Base-by-base conservation (phyloP, 2,888 invertebrate species). In the Cantharis nigra region DNA sequence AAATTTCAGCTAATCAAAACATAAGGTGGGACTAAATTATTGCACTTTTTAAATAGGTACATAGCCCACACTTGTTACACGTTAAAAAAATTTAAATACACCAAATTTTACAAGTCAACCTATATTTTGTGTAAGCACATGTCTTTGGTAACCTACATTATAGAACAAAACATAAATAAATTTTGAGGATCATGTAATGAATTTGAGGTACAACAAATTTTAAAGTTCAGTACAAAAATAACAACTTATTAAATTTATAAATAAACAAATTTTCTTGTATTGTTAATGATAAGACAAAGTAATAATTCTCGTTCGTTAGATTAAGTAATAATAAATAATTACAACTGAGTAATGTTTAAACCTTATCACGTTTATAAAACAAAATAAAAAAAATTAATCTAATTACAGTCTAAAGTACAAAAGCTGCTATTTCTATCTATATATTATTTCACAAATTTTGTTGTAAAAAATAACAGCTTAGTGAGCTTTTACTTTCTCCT, bases 381-480 rank as follows among this genome's bases (percentile, higher is more conserved):
- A 75, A 81, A 82, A 76, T 76, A 67, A 79, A 76, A 82, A 83
- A 83, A 84, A 82, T 85, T 84, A 79, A 13, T 69, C 75, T 76
- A 76, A 79, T 76, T 83, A 83, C 81, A 84, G 78, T 84, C 84
- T 85, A 83, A 81, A 84, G 82, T 84, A 85, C 82, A 85, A 84
- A 86, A 85, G 85, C 85, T 85, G 85, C 85, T 85, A 85, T 82
- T 83, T 81, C 82, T 84, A 84, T 80, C 77, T 75, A 79, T 80
- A 77, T 78, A 78, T 79, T 79, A 81, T 77, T 77, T 79, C 75
- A 79, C 74, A 80, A 79, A 77, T 65, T 65, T 65, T 78, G 75
- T 78, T 72, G 70, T 72, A 70, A 62, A 75, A 63, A 69, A 62
- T 72, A 71, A 78, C 73, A 63, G 16, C 69, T 65, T 28, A 49